phyloP scores from a whole-genome alignment of 2,113 vertebrate genomes.

The Zosterops borbonicus region DNA sequence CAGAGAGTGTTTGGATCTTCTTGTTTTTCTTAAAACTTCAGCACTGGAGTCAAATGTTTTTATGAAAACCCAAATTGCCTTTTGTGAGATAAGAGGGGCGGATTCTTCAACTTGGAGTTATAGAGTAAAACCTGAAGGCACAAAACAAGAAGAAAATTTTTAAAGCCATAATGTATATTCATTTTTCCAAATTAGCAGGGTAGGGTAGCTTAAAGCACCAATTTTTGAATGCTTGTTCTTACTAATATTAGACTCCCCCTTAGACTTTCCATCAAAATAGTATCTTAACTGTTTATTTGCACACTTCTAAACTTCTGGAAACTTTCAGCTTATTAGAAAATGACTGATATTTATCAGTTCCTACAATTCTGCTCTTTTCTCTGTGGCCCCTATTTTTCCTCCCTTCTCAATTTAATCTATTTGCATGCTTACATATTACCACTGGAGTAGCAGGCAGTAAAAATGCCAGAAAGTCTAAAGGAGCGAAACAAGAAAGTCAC shows the following conservation, averaged over 20 bases:
- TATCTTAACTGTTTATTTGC: background rate
- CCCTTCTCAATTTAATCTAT: slow-evolving; percentile 59
- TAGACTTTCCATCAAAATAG: background rate
- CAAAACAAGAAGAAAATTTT: background rate
- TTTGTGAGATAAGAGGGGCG: background rate
- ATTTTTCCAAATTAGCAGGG: background rate
- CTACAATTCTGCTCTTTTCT: slow-evolving; percentile 21
- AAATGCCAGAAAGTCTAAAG: slow-evolving; percentile 73
- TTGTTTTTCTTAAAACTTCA: background rate
- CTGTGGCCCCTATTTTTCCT: slow-evolving; percentile 2
- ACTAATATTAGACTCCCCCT: background rate
- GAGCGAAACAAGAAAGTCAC: slow-evolving; percentile 63
- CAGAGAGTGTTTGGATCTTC: background rate
- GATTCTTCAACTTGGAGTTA: background rate
- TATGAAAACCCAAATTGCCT: background rate
- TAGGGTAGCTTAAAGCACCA: background rate
- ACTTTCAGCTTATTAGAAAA: background rate
- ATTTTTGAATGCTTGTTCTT: background rate
- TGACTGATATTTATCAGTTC: background rate
- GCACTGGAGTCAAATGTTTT: background rate
- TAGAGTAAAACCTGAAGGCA: background rate
- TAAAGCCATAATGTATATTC: background rate
- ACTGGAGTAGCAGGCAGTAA: slow-evolving; percentile 75
- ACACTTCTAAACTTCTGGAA: background rate
- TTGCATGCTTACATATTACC: slow-evolving; percentile 70